Base-by-base conservation (phyloP, 2,113 vertebrate species). In the Xiphorhynchus elegans region DNA sequence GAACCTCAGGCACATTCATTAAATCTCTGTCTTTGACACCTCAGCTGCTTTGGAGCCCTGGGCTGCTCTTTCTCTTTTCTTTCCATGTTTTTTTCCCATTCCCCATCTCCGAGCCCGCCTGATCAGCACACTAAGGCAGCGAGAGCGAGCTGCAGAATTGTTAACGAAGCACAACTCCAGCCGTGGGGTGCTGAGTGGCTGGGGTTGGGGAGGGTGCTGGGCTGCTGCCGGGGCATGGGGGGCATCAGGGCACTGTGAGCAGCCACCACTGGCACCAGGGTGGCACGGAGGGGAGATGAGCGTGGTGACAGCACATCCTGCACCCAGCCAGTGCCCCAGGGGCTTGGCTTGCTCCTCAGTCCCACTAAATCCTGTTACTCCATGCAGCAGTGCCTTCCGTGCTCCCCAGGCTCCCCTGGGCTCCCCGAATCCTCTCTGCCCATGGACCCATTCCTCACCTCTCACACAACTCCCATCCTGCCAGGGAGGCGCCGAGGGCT, bases 11-110 rank as follows among this genome's bases (percentile, higher is more conserved):
- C 96, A 79, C 94, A 97, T 96, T 97, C 97, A 97, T 97, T 97
- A 97, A 97, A 96, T 97, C 97, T 97, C 95, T 95, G 96, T 97
- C 97, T 97, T 96, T 97, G 97, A 97, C 97, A 97, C 96, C 97
- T 97, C 97, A 96, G 97, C 97, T 97, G 97, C 89, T 97, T 96
- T 94, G 92, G 78, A 90, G 97, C 97, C 96, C 92, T 95, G 95
- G 96, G 96, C 97, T 95, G 84, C 94, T 95, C 95, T 91, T 91
- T 95, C 92, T 95, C 96, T 94, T 95, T 81, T 87, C 87, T 92
- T 93, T 87, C 89, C 58, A 25, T 26, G 70, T 78, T 83, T 74
- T 67, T 93, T 56, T 33, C 68, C 60, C 35, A 63, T 62, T 85
- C 85, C 89, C 91, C 95, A 74, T 94, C 90, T 83, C 94, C 2